Percentiles rank a stretch among this genome's conserved stretches.
These are phyloP conservation scores for Cardiocondyla obscurior DNA, from an alignment of 1,140 invertebrate genomes.

Conservation along the genomic window DNA sequence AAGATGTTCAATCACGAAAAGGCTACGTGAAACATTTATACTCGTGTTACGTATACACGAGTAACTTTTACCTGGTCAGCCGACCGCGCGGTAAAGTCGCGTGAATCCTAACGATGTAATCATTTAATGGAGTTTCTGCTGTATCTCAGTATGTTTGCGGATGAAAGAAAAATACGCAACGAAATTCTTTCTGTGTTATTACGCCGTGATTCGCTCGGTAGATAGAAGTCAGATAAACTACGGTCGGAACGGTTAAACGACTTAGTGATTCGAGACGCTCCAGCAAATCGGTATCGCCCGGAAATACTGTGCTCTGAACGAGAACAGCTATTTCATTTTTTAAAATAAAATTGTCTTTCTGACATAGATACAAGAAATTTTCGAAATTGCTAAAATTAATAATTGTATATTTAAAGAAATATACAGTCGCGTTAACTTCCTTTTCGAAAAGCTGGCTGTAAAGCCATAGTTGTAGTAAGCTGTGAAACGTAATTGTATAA, in stretches of 20 bases:
- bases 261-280: slow-evolving; percentile 36
- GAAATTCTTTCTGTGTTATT: slow-evolving; percentile 43
- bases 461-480: not conserved
- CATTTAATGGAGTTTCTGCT: slow-evolving; percentile 61
- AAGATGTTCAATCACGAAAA: slow-evolving; percentile 56
- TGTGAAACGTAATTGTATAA: not conserved
- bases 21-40: slow-evolving; percentile 42
- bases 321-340: not conserved
- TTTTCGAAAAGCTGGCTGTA: not conserved
- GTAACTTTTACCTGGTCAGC: slow-evolving; percentile 18
- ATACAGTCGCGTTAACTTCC: not conserved
- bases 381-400: too few relatives aligned
- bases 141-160: slow-evolving; percentile 16
- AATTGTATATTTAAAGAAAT: not conserved
- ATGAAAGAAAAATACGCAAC: slow-evolving; percentile 46
- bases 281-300: not conserved
- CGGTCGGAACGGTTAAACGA: slow-evolving; percentile 2
- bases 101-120: slow-evolving; percentile 60
- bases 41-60: not conserved
- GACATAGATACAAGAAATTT: not conserved
- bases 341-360: too few relatives aligned
- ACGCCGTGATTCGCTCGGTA: slow-evolving; percentile 45
- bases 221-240: slow-evolving; percentile 38
- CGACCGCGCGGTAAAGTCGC: not conserved
- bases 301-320: slow-evolving; percentile 7